These are phyloP conservation scores for Hydrotaea cyrtoneurina DNA, from an alignment of 2,888 invertebrate species.

Conservation along the genomic window DNA sequence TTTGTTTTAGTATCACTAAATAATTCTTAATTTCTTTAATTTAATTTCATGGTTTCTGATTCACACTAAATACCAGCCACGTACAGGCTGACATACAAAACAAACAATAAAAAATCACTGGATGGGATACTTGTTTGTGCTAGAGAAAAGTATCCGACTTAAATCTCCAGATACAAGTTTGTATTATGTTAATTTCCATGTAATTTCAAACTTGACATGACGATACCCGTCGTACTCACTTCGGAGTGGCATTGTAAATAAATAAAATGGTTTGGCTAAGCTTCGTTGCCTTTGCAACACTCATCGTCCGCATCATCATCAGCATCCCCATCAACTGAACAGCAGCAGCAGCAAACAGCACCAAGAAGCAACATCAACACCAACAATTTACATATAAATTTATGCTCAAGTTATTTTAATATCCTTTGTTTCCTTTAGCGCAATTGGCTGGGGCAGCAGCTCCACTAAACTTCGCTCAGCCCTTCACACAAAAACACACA, in stretches of 20 bases:
- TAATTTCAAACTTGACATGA: constrained; percentile 48
- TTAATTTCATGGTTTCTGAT: constrained; percentile 57
- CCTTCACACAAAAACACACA: background rate
- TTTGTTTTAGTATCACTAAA: constrained; percentile 2
- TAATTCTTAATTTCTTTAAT: constrained; percentile 23
- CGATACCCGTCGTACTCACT: background rate
- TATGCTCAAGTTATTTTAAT: constrained; percentile 55
- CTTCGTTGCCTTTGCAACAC: constrained; percentile 40
- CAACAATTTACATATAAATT: constrained; percentile 50
- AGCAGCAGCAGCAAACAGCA: constrained; percentile 6
- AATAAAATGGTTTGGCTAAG: constrained; percentile 51
- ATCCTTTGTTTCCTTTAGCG: constrained; percentile 53
- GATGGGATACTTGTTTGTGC: background rate
- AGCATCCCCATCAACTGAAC: background rate
- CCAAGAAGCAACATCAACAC: background rate
- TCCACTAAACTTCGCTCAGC: background rate
- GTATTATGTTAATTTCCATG: constrained; percentile 51
- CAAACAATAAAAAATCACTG: background rate
- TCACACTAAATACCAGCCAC: constrained; percentile 2
- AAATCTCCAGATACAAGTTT: constrained; percentile 41
- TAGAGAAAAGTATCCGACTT: background rate
- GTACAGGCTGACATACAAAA: background rate
- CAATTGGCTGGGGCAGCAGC: background rate
- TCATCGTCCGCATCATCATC: background rate
- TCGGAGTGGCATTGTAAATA: constrained; percentile 35